These are phyloP conservation scores for Trilocha varians DNA, from an alignment of 2,888 invertebrate genomes.

Conservation along the genomic window DNA sequence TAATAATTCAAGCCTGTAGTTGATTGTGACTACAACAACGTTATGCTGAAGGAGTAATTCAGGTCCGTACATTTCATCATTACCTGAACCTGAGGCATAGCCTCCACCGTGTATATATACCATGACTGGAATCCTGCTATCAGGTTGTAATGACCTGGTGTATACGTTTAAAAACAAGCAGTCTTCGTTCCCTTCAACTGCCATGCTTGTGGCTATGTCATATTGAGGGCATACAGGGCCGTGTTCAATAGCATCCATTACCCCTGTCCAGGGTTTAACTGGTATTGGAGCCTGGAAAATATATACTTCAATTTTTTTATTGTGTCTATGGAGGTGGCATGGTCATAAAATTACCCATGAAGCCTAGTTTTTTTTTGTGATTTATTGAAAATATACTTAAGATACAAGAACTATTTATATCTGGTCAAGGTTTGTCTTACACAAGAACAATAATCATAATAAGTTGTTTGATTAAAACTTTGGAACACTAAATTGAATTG, in stretches of 20 bases:
- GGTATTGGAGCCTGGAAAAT: slow-evolving; percentile 12
- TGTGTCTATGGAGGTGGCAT: too few relatives aligned
- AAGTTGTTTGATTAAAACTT: too few relatives aligned
- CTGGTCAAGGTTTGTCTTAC: too few relatives aligned
- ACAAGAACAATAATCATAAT: too few relatives aligned
- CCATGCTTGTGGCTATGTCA: slow-evolving; percentile 7
- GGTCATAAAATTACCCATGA: too few relatives aligned
- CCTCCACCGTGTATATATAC: slow-evolving; percentile 32
- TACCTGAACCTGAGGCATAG: slow-evolving; percentile 25
- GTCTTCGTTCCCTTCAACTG: slow-evolving; percentile 23
- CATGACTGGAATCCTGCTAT: slow-evolving; percentile 15
- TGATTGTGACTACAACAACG: slow-evolving; percentile 39
- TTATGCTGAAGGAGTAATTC: slow-evolving; percentile 13
- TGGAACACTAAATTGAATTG: too few relatives aligned
- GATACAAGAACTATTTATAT: too few relatives aligned
- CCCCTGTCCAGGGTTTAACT: slow-evolving; percentile 30
- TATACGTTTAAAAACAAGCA: slow-evolving; percentile 41
- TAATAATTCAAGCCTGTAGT: slow-evolving; percentile 56
- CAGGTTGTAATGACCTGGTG: slow-evolving; percentile 8
- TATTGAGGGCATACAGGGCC: slow-evolving; percentile 9
- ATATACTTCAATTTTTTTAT: slow-evolving; percentile 1
- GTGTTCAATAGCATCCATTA: slow-evolving; percentile 23
- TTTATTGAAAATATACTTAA: too few relatives aligned
- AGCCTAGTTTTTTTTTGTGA: too few relatives aligned
- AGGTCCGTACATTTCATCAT: slow-evolving; percentile 26